Percentiles rank a stretch among this genome's conserved stretches.
These are phyloP conservation scores for Ceyx margarethae DNA, from an alignment of 2,113 vertebrate genomes.

Conservation along the genomic window DNA sequence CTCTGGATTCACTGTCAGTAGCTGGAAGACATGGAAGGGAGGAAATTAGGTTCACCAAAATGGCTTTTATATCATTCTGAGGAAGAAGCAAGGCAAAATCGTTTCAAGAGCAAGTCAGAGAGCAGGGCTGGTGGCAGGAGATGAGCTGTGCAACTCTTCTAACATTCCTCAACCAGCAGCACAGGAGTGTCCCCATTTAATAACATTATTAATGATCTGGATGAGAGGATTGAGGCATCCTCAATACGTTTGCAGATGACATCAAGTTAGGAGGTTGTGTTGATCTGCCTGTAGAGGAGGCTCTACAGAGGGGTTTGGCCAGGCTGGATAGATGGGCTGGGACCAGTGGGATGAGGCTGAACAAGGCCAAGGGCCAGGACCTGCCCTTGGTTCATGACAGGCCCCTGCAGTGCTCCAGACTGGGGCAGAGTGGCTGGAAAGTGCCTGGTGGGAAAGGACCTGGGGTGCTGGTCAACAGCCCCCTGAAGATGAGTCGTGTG, in stretches of 20 bases:
- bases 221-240: too few species aligned
- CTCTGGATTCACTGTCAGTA: constrained; percentile 91
- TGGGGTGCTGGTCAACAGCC: background rate
- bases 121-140: background rate
- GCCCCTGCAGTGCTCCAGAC: too few species aligned
- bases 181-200: background rate
- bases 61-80: background rate
- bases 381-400: too few species aligned
- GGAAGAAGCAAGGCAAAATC: background rate
- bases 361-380: too few species aligned
- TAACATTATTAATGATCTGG: too few species aligned
- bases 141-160: background rate
- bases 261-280: too few species aligned
- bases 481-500: background rate
- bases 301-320: too few species aligned
- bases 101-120: background rate
- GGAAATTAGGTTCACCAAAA: background rate
- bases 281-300: too few species aligned
- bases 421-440: background rate
- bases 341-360: too few species aligned
- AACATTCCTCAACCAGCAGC: background rate
- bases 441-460: background rate
- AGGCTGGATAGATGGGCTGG: too few species aligned
- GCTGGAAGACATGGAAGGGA: constrained; percentile 69
- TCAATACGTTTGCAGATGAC: too few species aligned